A percentile compares a stretch with the other conserved stretches of the same genome.
These are phyloP conservation scores for Cordylochernes scorpioides DNA, from an alignment of 2,888 invertebrate genomes.

Conservation along the genomic window DNA sequence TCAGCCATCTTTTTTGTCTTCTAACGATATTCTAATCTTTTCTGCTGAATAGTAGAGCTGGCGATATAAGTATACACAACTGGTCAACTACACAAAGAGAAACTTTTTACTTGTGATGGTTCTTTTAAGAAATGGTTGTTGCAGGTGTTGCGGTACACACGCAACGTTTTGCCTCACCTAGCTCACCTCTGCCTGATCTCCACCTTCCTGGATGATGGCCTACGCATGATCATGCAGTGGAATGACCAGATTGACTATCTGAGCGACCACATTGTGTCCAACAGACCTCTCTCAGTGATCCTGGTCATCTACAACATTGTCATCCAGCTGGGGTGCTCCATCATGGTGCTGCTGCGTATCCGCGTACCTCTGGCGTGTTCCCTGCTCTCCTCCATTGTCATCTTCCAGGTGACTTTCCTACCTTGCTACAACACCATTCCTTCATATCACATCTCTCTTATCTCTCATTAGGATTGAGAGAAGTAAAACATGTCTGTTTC, in stretches of 20 bases:
- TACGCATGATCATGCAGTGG: conserved; percentile 98
- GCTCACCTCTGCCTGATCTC: conserved; percentile 86
- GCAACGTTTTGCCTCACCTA: conserved; percentile 69
- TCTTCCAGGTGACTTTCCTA: conserved; percentile 54
- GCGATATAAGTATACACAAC: no score
- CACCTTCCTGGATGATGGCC: conserved; percentile 91
- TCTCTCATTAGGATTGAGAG: no score
- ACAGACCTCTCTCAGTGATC: conserved; percentile 62
- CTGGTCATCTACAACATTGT: conserved; percentile 83
- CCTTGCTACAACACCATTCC: no score
- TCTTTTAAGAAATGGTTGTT: no score
- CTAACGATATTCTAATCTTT: no score
- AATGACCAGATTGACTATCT: conserved; percentile 83
- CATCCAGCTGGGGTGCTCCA: conserved; percentile 81
- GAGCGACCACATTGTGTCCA: conserved; percentile 92
- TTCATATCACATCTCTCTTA: no score
- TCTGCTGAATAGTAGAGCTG: no score
- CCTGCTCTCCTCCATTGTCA: conserved; percentile 73
- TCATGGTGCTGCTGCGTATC: conserved; percentile 72
- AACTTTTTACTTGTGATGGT: no score
- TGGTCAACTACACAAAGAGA: no score
- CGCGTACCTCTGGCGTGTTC: conserved; percentile 74
- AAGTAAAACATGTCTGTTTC: no score
- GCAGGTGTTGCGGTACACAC: conserved; percentile 69
- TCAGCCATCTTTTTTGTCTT: no score